A percentile compares a stretch with the other conserved stretches of the same genome.
phyloP scores from a whole-genome alignment of 2,113 vertebrate species.

The Fukomys damarensis region DNA sequence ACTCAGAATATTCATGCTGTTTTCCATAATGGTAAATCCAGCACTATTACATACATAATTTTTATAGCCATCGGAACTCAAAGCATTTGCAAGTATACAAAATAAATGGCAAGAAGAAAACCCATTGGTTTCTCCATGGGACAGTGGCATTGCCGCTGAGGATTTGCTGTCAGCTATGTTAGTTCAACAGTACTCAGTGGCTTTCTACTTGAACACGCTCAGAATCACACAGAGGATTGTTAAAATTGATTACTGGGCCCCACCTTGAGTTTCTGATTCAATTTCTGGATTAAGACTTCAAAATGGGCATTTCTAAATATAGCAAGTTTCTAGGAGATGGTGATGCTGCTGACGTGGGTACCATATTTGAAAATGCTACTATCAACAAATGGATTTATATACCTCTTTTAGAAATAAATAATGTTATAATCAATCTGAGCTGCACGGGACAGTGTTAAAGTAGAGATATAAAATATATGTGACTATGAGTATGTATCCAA shows the following conservation, averaged over 20 bases:
- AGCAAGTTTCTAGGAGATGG: neutral
- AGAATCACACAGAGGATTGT: neutral
- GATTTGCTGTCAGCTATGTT: neutral
- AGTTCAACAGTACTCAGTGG: no score
- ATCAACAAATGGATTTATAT: neutral
- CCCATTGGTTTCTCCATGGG: neutral
- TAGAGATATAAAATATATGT: neutral
- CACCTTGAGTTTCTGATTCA: neutral
- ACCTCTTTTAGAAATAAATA: neutral
- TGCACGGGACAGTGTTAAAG: neutral
- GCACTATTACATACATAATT: neutral
- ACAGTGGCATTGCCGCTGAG: neutral
- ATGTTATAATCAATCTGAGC: neutral
- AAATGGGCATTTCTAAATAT: conserved; percentile 27
- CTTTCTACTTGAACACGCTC: neutral
- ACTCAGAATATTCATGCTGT: neutral
- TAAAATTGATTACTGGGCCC: neutral
- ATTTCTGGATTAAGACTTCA: neutral
- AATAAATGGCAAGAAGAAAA: neutral
- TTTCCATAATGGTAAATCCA: neutral
- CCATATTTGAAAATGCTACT: neutral
- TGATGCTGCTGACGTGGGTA: neutral
- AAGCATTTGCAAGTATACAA: conserved; percentile 27
- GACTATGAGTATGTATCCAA: neutral
- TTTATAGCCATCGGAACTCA: neutral